Conservation (phyloP, 1,140 invertebrate genomes). For the Hycleus cichorii region DNA sequence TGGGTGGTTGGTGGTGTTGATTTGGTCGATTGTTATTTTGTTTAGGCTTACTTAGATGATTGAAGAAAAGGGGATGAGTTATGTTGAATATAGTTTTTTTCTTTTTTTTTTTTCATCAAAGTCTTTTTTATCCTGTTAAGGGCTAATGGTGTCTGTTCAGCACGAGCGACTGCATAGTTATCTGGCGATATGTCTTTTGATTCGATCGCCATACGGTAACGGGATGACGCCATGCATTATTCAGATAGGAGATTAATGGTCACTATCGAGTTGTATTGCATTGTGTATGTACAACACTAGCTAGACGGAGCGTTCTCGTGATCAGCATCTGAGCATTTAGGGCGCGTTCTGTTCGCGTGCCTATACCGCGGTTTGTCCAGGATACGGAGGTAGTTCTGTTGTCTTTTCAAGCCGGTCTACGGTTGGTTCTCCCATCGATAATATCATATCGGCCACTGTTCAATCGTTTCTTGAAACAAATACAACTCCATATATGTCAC, state of each 20-base stretch:
- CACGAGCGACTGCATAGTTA: conserved; percentile 14
- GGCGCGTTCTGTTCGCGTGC: conserved; percentile 19
- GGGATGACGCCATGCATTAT: conserved; percentile 22
- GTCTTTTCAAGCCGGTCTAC: conserved; percentile 13
- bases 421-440: conserved; percentile 23
- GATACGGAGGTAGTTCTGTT: background rate
- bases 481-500: conserved; percentile 39
- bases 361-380: background rate
- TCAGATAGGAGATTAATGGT: conserved; percentile 25
- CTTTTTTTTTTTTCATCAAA: no score
- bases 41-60: no score
- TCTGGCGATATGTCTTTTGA: conserved; percentile 16
- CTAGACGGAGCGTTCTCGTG: conserved; percentile 15
- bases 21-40: no score
- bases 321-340: conserved; percentile 17
- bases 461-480: conserved; percentile 42
- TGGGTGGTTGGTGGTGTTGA: no score
- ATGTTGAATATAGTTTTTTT: no score
- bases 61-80: no score
- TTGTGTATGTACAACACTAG: conserved; percentile 16
- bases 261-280: conserved; percentile 23
- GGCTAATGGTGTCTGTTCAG: conserved; percentile 20
- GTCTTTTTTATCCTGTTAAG: conserved; percentile 8
- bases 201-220: conserved; percentile 21
- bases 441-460: conserved; percentile 37